These are phyloP conservation scores for Cisticola juncidis DNA, from an alignment of 2,113 vertebrate genomes.

Conservation along the genomic window DNA sequence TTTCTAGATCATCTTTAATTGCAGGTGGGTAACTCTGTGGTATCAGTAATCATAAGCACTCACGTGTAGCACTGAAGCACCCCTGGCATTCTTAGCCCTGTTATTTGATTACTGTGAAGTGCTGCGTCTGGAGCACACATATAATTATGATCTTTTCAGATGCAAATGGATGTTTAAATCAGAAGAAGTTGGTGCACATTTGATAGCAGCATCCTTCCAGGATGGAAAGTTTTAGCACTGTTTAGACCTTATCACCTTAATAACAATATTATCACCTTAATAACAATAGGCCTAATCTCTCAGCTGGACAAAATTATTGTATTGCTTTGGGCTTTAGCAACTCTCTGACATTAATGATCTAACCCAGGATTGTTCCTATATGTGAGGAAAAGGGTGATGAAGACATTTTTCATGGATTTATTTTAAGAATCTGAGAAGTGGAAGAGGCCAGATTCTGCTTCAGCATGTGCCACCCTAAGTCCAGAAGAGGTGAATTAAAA, in stretches of 20 bases:
- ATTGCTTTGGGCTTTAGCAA: background rate
- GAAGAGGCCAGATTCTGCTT: background rate
- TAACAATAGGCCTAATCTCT: background rate
- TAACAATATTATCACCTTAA: too few relatives aligned
- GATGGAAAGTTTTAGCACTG: background rate
- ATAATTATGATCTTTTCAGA: background rate
- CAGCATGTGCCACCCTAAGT: background rate
- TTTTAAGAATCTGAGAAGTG: background rate
- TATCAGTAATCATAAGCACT: background rate
- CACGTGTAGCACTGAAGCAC: background rate
- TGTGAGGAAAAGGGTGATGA: background rate
- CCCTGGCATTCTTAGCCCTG: background rate
- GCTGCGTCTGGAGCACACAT: background rate
- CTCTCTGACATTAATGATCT: background rate
- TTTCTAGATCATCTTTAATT: background rate
- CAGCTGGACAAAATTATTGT: background rate
- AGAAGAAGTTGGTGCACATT: background rate
- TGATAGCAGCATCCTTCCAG: background rate
- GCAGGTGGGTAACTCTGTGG: background rate
- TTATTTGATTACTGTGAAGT: background rate
- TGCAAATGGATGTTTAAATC: conserved; percentile 2
- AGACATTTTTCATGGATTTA: background rate
- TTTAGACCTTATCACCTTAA: background rate
- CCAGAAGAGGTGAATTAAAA: background rate
- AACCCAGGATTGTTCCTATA: background rate